Evolutionary conservation across 2,888 invertebrate species (phyloP).

Genomic region (Protonemura montana): DNA sequence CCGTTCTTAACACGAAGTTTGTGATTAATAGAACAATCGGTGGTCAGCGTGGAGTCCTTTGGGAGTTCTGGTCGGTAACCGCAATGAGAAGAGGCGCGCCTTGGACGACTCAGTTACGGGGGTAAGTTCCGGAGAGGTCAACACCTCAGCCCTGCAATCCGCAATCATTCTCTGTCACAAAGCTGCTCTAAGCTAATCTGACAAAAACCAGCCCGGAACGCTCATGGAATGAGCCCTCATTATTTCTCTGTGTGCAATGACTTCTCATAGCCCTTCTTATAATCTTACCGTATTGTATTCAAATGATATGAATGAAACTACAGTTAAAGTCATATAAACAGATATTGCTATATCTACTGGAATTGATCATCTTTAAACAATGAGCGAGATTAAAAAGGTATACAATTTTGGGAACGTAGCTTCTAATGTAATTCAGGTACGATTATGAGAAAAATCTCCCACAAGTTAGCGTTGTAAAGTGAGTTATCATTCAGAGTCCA

Average conservation of each 20-base stretch:
- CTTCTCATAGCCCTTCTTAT: neutral
- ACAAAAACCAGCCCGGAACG: neutral
- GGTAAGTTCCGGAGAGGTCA: constrained; percentile 55
- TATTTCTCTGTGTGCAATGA: neutral
- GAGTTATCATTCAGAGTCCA: neutral
- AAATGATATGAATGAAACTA: neutral
- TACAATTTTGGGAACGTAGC: neutral
- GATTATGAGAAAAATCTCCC: neutral
- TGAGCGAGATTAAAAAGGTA: neutral
- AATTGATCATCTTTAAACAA: neutral
- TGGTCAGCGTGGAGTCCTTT: constrained; percentile 62
- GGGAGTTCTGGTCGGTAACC: constrained; percentile 55
- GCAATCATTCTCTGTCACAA: neutral
- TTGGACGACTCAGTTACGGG: constrained; percentile 67
- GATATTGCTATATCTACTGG: neutral
- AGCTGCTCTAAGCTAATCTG: neutral
- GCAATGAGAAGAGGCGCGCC: constrained; percentile 62
- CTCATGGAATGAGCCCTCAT: neutral
- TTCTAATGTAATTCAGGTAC: neutral
- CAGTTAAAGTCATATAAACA: neutral
- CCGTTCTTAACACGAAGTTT: neutral
- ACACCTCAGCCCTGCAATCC: neutral
- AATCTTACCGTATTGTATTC: neutral
- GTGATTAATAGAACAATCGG: constrained; percentile 53
- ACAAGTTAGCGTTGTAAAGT: neutral